Evolutionary conservation across 2,797 vertebrate genomes (phyloP), one percentile per base, ranked within the genome.

Genomic region (Lophius americanus): DNA sequence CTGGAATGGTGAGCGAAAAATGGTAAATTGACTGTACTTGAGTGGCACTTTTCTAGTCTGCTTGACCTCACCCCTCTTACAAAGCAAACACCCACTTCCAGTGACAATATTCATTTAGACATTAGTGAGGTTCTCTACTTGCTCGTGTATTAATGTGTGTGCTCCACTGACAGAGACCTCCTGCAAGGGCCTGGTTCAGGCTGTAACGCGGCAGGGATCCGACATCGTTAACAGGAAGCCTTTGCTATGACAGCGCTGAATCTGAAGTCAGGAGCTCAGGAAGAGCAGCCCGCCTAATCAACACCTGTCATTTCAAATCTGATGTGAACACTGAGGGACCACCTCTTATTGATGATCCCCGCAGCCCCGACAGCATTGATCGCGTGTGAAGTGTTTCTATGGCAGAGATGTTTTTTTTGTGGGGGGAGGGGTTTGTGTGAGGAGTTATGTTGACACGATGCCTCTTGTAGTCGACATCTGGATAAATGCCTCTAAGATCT

Each of bases 401-500:
- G 65, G 69, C 6, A 43, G 9, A 9, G 42, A 43, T 43, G 11
- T 10, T 43, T 3, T 2, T 43, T 3, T 43, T 43, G 42, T 10
- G 4, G 47, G 58, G 57, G 14, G 14, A 51, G 14, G 13, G 42
- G 67, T 70, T 71, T 73, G 65, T 38, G 60, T 44, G 59, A 57
- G 37, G 43, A 65, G 55, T 58, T 43, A 33, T 13, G 0, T 60
- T 69, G 85, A 88, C 84, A 81, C 64, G 68, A 86, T 71, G 64
- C 56, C 74, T 83, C 75, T 83, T 73, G 79, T 78, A 52, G 64
- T 77, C 56, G 65, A 74, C 79, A 84, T 88, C 79, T 87, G 77
- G 83, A 85, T 76, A 86, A 89, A 89, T 86, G 81, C 65, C 79
- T 88, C 70, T 80, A 64, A 65, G 60, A 79, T 68, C 74, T 70